Base-by-base conservation (phyloP, 2,797 vertebrate genomes). In the Hoplostethus mediterraneus region DNA sequence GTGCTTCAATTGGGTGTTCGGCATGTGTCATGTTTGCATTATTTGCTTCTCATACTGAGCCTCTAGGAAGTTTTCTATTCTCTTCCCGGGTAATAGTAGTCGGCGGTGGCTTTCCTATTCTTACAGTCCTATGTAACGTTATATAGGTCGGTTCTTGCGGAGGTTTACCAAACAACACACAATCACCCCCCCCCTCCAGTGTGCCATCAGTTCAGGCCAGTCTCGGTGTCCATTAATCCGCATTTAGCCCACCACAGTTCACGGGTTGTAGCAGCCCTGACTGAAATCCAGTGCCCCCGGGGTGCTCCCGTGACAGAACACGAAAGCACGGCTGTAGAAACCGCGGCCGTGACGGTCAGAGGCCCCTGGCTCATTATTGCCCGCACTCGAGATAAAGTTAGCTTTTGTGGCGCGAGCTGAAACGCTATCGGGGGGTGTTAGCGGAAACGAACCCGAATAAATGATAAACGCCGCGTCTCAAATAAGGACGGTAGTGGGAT, bases 381-480 rank as follows among this genome's bases (percentile, higher is more conserved):
- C 80, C 49, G 42, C 58, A 42, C 63, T 77, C 30, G 47, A 63
- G 77, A 77, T 81, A 80, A 80, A 84, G 77, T 80, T 83, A 76
- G 85, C 80, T 73, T 69, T 49, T 54, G 64, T 64, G 62, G 17
- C 3, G 3, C 36, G 1, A 73, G 40, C 69, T 64, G 36, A 47
- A 80, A 57, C 44, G 17, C 59, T 56, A 60, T 48, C 10, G 12
- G 55, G 70, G 70, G 21, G 21, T 63, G 80, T 79, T 80, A 75
- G 59, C 70, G 80, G 21, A 75, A 75, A 80, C 74, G 67, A 89
- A 81, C 82, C 58, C 33, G 59, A 62, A 1, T 86, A 73, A 85
- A 68, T 56, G 75, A 63, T 83, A 81, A 90, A 81, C 63, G 17
- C 72, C 6, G 30, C 60, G 63, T 83, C 65, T 82, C 70, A 84